Percentiles rank a stretch among this genome's conserved stretches.
Conservation (phyloP, 2,888 invertebrate genomes). For the Allygus modestus region DNA sequence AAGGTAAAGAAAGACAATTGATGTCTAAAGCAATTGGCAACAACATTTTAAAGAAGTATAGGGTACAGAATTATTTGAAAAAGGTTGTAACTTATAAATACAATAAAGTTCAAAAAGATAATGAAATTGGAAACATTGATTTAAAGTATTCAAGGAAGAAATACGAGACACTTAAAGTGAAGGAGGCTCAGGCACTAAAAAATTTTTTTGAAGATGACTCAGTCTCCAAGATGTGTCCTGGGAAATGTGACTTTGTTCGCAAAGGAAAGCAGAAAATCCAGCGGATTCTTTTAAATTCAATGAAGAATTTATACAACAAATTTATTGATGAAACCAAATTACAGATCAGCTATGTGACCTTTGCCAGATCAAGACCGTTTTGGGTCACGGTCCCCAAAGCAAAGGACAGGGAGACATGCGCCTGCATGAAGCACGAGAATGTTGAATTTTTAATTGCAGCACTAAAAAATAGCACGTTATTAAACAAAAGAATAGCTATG, state of each 20-base stretch:
- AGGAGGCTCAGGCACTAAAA: not conserved
- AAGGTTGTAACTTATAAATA: too few relatives aligned
- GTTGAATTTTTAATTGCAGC: not conserved
- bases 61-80: too few relatives aligned
- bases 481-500: not conserved
- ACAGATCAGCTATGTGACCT: not conserved
- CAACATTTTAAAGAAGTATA: too few relatives aligned
- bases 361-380: conserved; percentile 21
- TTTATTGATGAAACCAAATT: not conserved
- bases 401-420: conserved; percentile 1
- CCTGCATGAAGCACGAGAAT: not conserved
- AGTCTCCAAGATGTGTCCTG: conserved; percentile 16
- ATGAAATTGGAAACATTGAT: too few relatives aligned
- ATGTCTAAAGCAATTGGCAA: too few relatives aligned
- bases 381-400: not conserved
- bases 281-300: not conserved
- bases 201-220: conserved; percentile 23
- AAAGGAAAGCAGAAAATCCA: not conserved
- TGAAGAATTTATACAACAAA: not conserved
- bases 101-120: too few relatives aligned
- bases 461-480: not conserved
- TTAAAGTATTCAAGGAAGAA: too few relatives aligned
- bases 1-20: too few relatives aligned
- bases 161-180: not conserved
- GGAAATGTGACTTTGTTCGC: not conserved